Evolutionary conservation across 2,113 vertebrate genomes (phyloP), one percentile per base, ranked within the genome.

Genomic region (Triplophysa tibetana): DNA sequence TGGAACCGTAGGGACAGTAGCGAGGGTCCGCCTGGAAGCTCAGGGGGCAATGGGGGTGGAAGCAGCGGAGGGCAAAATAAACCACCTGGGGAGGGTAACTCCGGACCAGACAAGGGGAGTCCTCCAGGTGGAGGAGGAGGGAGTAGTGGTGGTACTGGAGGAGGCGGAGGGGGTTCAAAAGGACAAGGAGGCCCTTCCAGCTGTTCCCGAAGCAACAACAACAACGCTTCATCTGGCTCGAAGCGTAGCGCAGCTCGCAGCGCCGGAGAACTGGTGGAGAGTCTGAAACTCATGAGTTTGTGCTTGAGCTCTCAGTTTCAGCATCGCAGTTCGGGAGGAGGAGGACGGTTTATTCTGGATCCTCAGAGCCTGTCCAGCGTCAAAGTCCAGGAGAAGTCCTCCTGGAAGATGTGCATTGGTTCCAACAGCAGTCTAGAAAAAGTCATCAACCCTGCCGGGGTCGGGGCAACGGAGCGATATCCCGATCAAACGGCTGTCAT

Each of bases 1-100:
- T 95, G 95, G 96, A 96, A 98, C 61, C 88, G 96, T 5, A 92
- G 97, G 82, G 97, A 99, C 85, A 96, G 97, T 81, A 96, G 96
- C 0, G 97, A 98, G 85, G 97, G 97, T 2, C 96, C 97, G 0
- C 97, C 97, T 0, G 97, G 97, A 74, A 96, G 94, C 81, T 93
- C 94, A 16, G 96, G 97, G 0, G 92, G 92, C 2, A 90, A 90
- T 4, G 92, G 84, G 3, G 86, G 93, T 8, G 89, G 88, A 23
- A 94, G 94, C 0, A 94, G 95, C 0, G 90, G 94, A 0, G 95
- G 96, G 1, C 95, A 95, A 60, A 85, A 94, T 88, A 94, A 94
- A 81, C 95, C 95, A 0, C 93, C 95, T 0, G 92, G 94, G 68
- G 91, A 91, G 0, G 89, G 94, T 2, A 87, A 90, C 0, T 87